A percentile compares a stretch with the other conserved stretches of the same genome.
phyloP scores from a whole-genome alignment of 2,113 vertebrate species.

The Sialia sialis region DNA sequence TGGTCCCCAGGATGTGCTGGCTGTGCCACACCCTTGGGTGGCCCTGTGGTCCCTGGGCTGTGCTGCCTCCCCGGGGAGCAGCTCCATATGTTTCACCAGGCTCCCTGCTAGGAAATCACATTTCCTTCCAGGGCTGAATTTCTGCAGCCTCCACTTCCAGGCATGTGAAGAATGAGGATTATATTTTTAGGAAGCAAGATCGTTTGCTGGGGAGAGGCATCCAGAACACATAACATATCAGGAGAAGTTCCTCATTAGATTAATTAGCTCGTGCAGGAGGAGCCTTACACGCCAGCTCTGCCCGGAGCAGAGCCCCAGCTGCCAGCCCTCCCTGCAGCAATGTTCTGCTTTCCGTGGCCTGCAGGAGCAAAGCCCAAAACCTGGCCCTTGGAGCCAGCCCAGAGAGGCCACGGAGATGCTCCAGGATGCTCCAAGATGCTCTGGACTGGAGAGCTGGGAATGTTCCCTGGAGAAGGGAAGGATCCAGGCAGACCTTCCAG shows the following conservation, averaged over 20 bases:
- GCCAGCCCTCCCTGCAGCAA: not conserved
- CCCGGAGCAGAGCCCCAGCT: not conserved
- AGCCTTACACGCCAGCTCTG: not conserved
- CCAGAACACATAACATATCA: not conserved
- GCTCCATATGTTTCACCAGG: not conserved
- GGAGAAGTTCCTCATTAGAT: slow-evolving; percentile 45
- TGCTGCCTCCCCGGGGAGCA: not conserved
- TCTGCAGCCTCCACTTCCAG: slow-evolving; percentile 11
- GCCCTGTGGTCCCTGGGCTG: too few species aligned
- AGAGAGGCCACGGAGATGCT: not conserved
- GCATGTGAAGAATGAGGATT: not conserved
- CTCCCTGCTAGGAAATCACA: not conserved
- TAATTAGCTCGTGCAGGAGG: slow-evolving; percentile 29
- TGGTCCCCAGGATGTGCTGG: not conserved
- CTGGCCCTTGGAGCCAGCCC: not conserved
- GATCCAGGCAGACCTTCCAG: not conserved
- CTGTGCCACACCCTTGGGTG: rapidly evolving
- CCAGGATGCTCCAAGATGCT: not conserved
- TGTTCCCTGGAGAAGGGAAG: not conserved
- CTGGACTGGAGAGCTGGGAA: not conserved
- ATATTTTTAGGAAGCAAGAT: slow-evolving; percentile 55
- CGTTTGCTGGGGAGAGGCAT: not conserved
- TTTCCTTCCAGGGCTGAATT: not conserved
- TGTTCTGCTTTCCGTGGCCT: rapidly evolving
- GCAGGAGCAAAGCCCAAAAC: not conserved